phyloP scores from a whole-genome alignment of 2,888 invertebrate species.

The Biston stratarius region DNA sequence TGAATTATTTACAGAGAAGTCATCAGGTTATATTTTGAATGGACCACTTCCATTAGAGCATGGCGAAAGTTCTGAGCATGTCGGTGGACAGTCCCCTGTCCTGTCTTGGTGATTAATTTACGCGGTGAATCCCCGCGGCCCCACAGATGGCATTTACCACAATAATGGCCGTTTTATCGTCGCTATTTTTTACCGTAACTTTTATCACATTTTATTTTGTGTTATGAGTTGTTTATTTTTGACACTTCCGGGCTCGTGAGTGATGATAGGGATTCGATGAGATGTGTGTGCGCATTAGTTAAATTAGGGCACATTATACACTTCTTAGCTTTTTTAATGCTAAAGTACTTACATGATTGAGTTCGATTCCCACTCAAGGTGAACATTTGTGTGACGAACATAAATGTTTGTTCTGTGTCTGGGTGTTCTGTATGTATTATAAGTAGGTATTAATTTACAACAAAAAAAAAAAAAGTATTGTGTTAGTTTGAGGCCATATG shows the following conservation, averaged over 20 bases:
- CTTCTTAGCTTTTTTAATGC: too few relatives aligned
- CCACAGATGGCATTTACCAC: constrained; percentile 40
- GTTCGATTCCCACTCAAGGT: too few relatives aligned
- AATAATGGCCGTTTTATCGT: constrained; percentile 36
- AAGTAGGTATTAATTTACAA: too few relatives aligned
- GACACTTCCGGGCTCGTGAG: constrained; percentile 26
- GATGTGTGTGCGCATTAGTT: constrained; percentile 13
- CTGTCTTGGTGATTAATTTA: constrained; percentile 75
- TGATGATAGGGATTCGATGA: constrained; percentile 16
- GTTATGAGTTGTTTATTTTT: constrained; percentile 36
- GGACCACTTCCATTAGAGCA: constrained; percentile 71
- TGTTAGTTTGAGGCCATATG: too few relatives aligned
- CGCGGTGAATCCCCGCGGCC: constrained; percentile 49
- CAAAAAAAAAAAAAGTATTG: too few relatives aligned
- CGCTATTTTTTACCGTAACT: constrained; percentile 33
- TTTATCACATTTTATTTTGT: constrained; percentile 24
- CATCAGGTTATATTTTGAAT: constrained; percentile 12
- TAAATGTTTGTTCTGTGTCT: too few relatives aligned
- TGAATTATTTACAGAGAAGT: not conserved
- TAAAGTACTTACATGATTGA: too few relatives aligned
- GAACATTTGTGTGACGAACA: too few relatives aligned
- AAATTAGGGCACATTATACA: not conserved
- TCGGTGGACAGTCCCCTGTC: constrained; percentile 58
- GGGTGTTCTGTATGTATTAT: too few relatives aligned
- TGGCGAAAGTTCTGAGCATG: constrained; percentile 70